A percentile compares a stretch with the other conserved stretches of the same genome.
These are phyloP conservation scores for Onthophagus taurus DNA, from an alignment of 1,140 invertebrate species.

Conservation along the genomic window DNA sequence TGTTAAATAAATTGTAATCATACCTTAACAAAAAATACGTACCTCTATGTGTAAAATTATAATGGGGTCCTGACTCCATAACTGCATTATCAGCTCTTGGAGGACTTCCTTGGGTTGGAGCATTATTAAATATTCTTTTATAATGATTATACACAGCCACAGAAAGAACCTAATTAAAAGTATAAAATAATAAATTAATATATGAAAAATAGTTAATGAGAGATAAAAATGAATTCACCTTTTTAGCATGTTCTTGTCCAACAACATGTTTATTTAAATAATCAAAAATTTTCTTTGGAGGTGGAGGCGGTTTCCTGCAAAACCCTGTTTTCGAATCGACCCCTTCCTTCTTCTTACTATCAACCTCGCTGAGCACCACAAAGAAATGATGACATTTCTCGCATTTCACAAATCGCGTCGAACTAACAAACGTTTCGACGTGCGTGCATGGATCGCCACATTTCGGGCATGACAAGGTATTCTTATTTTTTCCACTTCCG, in stretches of 20 bases:
- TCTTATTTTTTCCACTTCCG: slow-evolving; percentile 44
- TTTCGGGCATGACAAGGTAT: slow-evolving; percentile 78
- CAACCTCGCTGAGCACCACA: slow-evolving; percentile 88
- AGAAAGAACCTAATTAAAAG: slow-evolving; percentile 59
- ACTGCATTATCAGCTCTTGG: slow-evolving; percentile 40
- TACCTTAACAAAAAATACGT: slow-evolving; percentile 25
- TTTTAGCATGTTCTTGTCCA: slow-evolving; percentile 97
- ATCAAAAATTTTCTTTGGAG: slow-evolving; percentile 93
- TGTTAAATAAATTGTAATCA: neutral
- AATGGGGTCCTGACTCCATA: slow-evolving; percentile 55
- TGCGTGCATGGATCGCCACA: slow-evolving; percentile 93
- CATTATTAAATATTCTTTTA: slow-evolving; percentile 93
- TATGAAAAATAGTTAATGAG: too few species aligned
- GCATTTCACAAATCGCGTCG: slow-evolving; percentile 93
- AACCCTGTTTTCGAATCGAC: slow-evolving; percentile 54
- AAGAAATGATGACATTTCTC: slow-evolving; percentile 98
- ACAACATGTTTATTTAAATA: slow-evolving; percentile 94
- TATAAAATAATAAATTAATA: neutral
- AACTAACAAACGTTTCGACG: slow-evolving; percentile 94
- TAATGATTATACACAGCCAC: slow-evolving; percentile 99
- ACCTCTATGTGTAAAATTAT: slow-evolving; percentile 68
- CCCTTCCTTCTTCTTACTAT: slow-evolving; percentile 80
- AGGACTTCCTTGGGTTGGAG: slow-evolving; percentile 46
- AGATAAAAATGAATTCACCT: slow-evolving; percentile 42
- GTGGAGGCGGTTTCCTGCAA: slow-evolving; percentile 75